Evolutionary conservation across 1,140 invertebrate species (phyloP), one percentile per base, ranked within the genome.

Genomic region (Nomia melanderi): DNA sequence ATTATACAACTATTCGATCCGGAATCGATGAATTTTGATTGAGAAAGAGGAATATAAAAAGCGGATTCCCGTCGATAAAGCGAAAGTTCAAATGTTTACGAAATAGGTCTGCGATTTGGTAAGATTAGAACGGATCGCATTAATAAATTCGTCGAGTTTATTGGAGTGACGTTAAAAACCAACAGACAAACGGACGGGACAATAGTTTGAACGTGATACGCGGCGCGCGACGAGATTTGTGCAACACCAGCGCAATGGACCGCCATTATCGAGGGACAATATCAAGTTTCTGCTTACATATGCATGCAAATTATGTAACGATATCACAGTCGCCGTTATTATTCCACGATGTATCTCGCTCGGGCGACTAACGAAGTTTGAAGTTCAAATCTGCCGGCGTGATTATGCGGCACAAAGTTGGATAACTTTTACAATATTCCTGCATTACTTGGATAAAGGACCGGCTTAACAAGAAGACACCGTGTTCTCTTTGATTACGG

Each of bases 241-340:
- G 54, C 27, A 29, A 14, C 57, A 29, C 29, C 7, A 14, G 11
- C 50, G 20, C n/a, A 36, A 31, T 23, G 47, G n/a, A 54, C 63
- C 25, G 31, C 71, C 17, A 12, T 39, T n/a, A 39, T 72, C 29
- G 29, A 27, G 29, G 31, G 70, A 44, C 29, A 75, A 67, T 75
- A 67, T 56, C 33, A 57, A 65, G 71, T 65, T 65, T 65, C 44
- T 14, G 20, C 17, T 64, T 36, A 36, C 60, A 39, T 44, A 36
- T 66, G 20, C 62, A 39, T 47, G 39, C 33, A 69, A 23, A 76
- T 76, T 67, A 76, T 60, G 54, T 36, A 36, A 8, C 73, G 29
- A 67, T 25, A 54, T 25, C 36, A 27, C 44, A 31, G 29, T 56
- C 25, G 8, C 25, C 27, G 29, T 70, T 29, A 47, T 71, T 71